Evolutionary conservation across 1,140 invertebrate genomes (phyloP).

Genomic region (Drosophila sulfurigaster): DNA sequence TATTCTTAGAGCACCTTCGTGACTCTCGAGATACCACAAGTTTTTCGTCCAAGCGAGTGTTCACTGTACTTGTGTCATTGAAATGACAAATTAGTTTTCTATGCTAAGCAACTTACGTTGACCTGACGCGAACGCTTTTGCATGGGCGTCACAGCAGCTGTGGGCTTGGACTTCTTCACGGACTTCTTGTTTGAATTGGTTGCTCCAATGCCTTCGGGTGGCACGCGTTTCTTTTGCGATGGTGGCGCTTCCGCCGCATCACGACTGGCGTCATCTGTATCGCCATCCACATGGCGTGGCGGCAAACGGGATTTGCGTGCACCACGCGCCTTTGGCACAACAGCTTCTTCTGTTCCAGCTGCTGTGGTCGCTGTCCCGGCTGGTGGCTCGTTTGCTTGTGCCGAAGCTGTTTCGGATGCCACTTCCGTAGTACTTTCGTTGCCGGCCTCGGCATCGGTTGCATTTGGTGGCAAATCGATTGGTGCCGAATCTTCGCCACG

Average conservation of each 20-base stretch:
- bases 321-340: conserved; percentile 32
- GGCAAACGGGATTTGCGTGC: conserved; percentile 85
- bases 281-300: conserved; percentile 86
- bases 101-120: conserved; percentile 36
- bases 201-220: conserved; percentile 49
- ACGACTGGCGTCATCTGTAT: conserved; percentile 35
- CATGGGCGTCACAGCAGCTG: conserved; percentile 72
- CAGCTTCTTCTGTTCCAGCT: not conserved
- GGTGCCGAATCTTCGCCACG: conserved; percentile 81
- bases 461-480: conserved; percentile 68
- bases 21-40: too few relatives aligned
- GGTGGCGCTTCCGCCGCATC: conserved; percentile 38
- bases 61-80: too few relatives aligned
- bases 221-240: conserved; percentile 58
- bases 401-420: not conserved
- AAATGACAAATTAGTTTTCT: not conserved
- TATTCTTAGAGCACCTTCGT: too few relatives aligned
- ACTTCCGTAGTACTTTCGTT: conserved; percentile 8
- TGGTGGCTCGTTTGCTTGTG: not conserved
- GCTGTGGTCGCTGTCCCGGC: not conserved
- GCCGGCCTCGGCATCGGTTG: conserved; percentile 22
- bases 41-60: too few relatives aligned
- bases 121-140: conserved; percentile 56
- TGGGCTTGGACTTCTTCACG: conserved; percentile 63
- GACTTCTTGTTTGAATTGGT: conserved; percentile 48